Base-by-base conservation (phyloP, 1,140 invertebrate species). In the Caenorhabditis inopinata region DNA sequence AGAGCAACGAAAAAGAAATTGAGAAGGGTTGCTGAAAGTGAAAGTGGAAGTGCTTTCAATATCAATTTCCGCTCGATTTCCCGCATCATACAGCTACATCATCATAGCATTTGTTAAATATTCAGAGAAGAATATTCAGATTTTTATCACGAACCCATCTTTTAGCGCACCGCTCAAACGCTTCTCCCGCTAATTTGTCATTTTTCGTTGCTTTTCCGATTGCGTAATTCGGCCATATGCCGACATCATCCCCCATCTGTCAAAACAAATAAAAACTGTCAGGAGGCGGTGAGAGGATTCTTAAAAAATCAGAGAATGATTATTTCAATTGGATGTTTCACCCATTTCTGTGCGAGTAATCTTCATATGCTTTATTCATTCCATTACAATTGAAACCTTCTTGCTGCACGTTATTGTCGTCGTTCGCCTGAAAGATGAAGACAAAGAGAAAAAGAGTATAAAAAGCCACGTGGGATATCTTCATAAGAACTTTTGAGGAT, bases 231-330 rank as follows among this genome's bases (percentile, higher is more conserved):
- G 14, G 29, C 53, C 53, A 62, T 62, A 62, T 62, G 53, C 29
- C 53, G 29, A 14, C 48, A 21, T 25, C 51, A 25, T 58, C n/a
- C 38, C 25, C 58, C 58, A 68, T 68, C 58, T 68, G 58, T 32
- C 58, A 68, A 68, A 68, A 68, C 58, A 68, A 35, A 68, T 68
- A 23, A 68, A 38, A 68, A 68, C n/a, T 68, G 58, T 68, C 58
- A 68, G 35, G 5, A 38, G n/a, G 27, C 58, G 29, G 58, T 18
- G 32, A 68, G 38, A 16, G 12, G 11, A 21, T n/a, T 9, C 16
- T 14, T 11, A 23, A 51, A 25, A 51, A 25, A 25, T 25, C 6
- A 14, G 38, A 42, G 14, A 42, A 5, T 7, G 38, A 14, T 5
- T 14, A 42, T 42, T 42, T 42, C n/a, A n/a, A n/a, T n/a, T n/a